A percentile compares a stretch with the other conserved stretches of the same genome.
Conservation (phyloP, 2,888 invertebrate species). For the Anthophora plumipes region DNA sequence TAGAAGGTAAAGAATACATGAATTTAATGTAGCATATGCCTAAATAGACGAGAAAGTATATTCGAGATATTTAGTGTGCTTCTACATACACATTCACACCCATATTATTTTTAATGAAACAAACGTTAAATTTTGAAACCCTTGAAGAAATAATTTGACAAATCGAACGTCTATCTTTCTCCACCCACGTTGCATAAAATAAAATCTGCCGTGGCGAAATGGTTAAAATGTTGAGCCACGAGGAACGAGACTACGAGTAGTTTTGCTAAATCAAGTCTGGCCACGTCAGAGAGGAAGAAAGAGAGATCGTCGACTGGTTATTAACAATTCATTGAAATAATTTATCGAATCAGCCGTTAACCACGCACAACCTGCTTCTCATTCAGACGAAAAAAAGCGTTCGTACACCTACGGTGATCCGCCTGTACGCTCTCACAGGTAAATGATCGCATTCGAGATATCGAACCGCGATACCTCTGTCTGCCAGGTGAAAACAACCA, state of each 20-base stretch:
- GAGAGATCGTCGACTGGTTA: conserved; percentile 3
- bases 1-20: too few species aligned
- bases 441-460: conserved; percentile 55
- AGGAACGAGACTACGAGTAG: neutral
- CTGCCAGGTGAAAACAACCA: conserved; percentile 27
- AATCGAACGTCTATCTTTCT: too few species aligned
- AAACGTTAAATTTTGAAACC: too few species aligned
- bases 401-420: conserved; percentile 38
- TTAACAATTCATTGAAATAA: conserved; percentile 48
- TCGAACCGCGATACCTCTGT: conserved; percentile 34
- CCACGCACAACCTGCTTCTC: conserved; percentile 36
- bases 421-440: conserved; percentile 13
- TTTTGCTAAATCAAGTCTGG: conserved; percentile 20
- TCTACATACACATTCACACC: too few species aligned
- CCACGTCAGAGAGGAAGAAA: conserved; percentile 1
- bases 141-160: too few species aligned
- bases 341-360: conserved; percentile 36
- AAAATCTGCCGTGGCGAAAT: too few species aligned
- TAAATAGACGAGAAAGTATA: too few species aligned
- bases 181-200: too few species aligned
- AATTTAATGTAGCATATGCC: too few species aligned
- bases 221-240: neutral
- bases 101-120: too few species aligned
- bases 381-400: conserved; percentile 20
- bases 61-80: too few species aligned